These are phyloP conservation scores for Alloscopus bannaensis DNA, from an alignment of 2,888 invertebrate genomes.

Conservation along the genomic window DNA sequence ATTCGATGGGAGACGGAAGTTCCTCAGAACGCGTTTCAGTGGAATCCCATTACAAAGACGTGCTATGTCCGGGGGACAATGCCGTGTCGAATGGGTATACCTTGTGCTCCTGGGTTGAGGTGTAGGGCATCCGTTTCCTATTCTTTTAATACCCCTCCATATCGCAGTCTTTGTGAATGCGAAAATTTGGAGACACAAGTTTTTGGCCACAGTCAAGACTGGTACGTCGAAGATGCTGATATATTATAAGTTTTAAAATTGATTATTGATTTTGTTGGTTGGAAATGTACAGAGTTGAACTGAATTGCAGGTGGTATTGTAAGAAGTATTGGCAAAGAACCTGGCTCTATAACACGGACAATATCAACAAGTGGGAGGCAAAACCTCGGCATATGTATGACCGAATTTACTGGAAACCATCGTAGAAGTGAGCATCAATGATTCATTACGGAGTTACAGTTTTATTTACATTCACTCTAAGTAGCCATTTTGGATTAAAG, in stretches of 20 bases:
- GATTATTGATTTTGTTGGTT: neutral
- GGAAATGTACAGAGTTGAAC: neutral
- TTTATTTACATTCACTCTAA: too few relatives aligned
- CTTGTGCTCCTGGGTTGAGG: neutral
- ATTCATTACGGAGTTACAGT: too few relatives aligned
- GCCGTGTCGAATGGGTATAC: slow-evolving; percentile 9
- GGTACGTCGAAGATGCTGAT: neutral
- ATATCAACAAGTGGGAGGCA: neutral
- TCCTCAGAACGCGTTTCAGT: neutral
- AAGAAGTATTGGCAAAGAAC: neutral
- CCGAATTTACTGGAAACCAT: too few relatives aligned
- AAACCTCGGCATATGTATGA: neutral
- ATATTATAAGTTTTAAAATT: neutral
- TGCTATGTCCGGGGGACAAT: slow-evolving; percentile 15
- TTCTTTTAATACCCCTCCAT: slow-evolving; percentile 3
- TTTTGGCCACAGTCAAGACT: neutral
- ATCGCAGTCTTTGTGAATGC: neutral
- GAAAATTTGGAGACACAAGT: neutral
- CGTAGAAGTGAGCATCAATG: too few relatives aligned
- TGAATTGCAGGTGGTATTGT: slow-evolving; percentile 14
- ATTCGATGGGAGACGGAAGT: slow-evolving; percentile 26
- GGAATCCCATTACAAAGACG: slow-evolving; percentile 29
- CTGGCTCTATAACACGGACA: neutral
- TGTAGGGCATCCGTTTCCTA: neutral
- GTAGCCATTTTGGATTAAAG: too few relatives aligned